A percentile compares a stretch with the other conserved stretches of the same genome.
phyloP scores from a whole-genome alignment of 2,797 vertebrate species.

The Mormyrops boulengeri region DNA sequence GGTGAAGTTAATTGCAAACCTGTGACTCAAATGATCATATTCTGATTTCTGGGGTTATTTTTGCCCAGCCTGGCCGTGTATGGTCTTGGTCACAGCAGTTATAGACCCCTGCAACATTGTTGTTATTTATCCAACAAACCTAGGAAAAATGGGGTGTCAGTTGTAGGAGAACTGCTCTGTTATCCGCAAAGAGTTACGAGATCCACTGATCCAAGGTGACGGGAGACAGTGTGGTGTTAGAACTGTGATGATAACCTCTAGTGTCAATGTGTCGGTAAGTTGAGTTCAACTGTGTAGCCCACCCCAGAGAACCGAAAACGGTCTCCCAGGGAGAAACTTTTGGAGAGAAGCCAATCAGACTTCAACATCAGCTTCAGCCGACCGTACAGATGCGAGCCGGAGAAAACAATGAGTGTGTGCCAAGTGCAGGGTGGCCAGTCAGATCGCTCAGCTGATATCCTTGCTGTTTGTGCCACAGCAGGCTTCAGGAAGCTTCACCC shows the following conservation, averaged over 20 bases:
- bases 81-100: neutral
- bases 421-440: neutral
- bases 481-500: neutral
- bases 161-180: neutral
- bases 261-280: neutral
- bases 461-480: neutral
- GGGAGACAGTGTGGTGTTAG: neutral
- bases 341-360: neutral
- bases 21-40: neutral
- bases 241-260: neutral
- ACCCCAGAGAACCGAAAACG: neutral
- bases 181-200: neutral
- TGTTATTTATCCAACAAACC: neutral
- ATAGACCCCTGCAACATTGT: neutral
- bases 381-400: neutral
- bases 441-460: slow-evolving; percentile 1
- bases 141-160: neutral
- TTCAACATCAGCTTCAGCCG: neutral
- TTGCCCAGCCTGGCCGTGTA: neutral
- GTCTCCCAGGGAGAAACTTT: neutral
- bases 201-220: neutral
- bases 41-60: neutral
- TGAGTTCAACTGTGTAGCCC: neutral
- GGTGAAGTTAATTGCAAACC: neutral
- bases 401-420: neutral